Conservation (phyloP, 2,888 invertebrate genomes). For the Troglohyphantes excavatus region DNA sequence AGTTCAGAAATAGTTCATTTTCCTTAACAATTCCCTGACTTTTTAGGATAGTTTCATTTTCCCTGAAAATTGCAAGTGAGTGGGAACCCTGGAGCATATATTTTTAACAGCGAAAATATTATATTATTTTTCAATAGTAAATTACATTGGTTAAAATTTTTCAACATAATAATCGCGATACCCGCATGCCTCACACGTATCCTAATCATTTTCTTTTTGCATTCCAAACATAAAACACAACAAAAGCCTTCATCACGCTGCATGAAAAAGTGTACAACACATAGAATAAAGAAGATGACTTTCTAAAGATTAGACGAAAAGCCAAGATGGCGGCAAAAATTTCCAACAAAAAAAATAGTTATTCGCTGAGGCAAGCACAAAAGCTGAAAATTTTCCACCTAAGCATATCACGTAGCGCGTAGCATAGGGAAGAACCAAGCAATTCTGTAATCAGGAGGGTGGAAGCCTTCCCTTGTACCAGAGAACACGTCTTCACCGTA, state of each 20-base stretch:
- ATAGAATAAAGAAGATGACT: slow-evolving; percentile 4
- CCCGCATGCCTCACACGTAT: neutral
- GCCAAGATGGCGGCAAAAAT: neutral
- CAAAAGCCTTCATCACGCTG: neutral
- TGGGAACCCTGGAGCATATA: no score
- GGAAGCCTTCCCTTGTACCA: neutral
- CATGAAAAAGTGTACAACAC: neutral
- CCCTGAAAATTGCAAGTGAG: no score
- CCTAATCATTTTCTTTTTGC: neutral
- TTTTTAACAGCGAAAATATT: no score
- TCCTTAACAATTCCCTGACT: no score
- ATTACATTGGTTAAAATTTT: no score
- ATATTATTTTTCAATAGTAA: no score
- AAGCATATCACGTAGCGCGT: slow-evolving; percentile 25
- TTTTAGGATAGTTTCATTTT: no score
- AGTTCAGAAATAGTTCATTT: no score
- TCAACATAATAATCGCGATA: neutral
- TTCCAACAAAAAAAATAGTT: neutral
- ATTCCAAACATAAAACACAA: neutral
- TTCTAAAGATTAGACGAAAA: neutral
- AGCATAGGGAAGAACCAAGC: slow-evolving; percentile 3
- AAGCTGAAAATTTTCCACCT: slow-evolving; percentile 9
- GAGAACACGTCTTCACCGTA: neutral
- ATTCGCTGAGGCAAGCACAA: slow-evolving; percentile 25
- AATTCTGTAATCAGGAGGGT: slow-evolving; percentile 23